Evolutionary conservation across 2,888 invertebrate species (phyloP), one percentile per base, ranked within the genome.

Genomic region (Calliopum simillimum): DNA sequence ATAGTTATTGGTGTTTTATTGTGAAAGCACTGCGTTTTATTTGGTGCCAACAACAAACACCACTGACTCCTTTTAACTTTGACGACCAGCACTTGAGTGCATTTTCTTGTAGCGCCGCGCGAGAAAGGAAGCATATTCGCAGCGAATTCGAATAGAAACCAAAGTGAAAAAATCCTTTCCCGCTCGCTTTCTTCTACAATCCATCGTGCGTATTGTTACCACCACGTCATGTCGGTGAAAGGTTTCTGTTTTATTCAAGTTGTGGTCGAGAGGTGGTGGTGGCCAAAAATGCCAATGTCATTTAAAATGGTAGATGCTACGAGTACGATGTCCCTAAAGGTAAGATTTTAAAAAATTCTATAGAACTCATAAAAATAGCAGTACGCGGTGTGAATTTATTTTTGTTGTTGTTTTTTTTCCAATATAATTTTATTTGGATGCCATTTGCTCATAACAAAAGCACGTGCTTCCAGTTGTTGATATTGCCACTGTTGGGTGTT

Each of bases 261-360:
- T 33, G 33, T 33, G 33, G 33, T 33, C 33, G 33, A 33, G 33
- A 33, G 33, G 21, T 23, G 53, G 14, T 16, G 1, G 25, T 4
- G 33, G n/a, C n/a, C 16, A 33, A 14, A 58, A 6, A 58, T 16
- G n/a, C 25, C 25, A n/a, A 19, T 43, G 61, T 25, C 33, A 61
- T 16, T 44, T 16, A 25, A 61, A 19, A 44, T 53, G 53, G 21
- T 53, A 2, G 1, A 3, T 33, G 8, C 33, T 33, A 2, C 0
- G n/a, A n/a, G n/a, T n/a, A n/a, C n/a, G n/a, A n/a, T n/a, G n/a
- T n/a, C n/a, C n/a, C n/a, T 12, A 44, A 61, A 61, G 61, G 61
- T 61, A 44, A 6, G 44, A 61, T 43, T 44, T 61, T 61, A 43
- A 44, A n/a, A 61, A 61, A 61, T 61, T 61, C 61, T 44, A 61